A percentile compares a stretch with the other conserved stretches of the same genome.
phyloP scores from a whole-genome alignment of 2,113 vertebrate species.

The Gallinago paraguaiae region DNA sequence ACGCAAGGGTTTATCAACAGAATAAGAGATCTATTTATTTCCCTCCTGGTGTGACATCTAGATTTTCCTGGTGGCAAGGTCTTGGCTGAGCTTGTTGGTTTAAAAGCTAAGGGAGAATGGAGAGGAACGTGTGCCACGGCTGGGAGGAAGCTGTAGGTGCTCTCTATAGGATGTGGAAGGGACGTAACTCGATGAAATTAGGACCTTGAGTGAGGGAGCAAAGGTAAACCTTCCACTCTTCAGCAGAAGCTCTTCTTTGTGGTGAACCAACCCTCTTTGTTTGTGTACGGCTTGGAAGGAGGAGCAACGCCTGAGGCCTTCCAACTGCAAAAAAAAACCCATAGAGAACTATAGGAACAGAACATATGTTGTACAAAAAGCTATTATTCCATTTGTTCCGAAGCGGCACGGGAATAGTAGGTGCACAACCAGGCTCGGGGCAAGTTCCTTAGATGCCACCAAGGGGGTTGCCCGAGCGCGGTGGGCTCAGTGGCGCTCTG shows the following conservation, averaged over 20 bases:
- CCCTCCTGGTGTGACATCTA: background rate
- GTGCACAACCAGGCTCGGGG: background rate
- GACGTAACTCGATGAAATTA: conserved; percentile 19
- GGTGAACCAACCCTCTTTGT: conserved; percentile 43
- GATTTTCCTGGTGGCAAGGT: background rate
- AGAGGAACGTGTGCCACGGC: background rate
- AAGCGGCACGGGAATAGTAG: conserved; percentile 24
- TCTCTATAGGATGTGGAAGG: background rate
- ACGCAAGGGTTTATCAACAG: background rate
- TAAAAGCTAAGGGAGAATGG: background rate
- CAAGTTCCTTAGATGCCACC: background rate
- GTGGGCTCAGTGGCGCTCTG: background rate
- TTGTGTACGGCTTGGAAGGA: conserved; percentile 52
- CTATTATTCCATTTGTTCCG: conserved; percentile 70
- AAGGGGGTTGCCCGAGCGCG: fast-evolving
- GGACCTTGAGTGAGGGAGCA: conserved; percentile 23
- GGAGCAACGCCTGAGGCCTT: conserved; percentile 42
- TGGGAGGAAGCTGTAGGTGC: background rate
- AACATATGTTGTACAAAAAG: conserved; percentile 63
- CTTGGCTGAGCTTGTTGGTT: background rate
- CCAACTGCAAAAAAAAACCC: conserved; percentile 65
- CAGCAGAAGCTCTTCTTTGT: conserved; percentile 43
- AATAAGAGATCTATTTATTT: background rate
- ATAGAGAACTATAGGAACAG: conserved; percentile 56
- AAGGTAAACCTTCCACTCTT: conserved; percentile 39